phyloP scores from a whole-genome alignment of 2,888 invertebrate species.

The Hymenopus coronatus region DNA sequence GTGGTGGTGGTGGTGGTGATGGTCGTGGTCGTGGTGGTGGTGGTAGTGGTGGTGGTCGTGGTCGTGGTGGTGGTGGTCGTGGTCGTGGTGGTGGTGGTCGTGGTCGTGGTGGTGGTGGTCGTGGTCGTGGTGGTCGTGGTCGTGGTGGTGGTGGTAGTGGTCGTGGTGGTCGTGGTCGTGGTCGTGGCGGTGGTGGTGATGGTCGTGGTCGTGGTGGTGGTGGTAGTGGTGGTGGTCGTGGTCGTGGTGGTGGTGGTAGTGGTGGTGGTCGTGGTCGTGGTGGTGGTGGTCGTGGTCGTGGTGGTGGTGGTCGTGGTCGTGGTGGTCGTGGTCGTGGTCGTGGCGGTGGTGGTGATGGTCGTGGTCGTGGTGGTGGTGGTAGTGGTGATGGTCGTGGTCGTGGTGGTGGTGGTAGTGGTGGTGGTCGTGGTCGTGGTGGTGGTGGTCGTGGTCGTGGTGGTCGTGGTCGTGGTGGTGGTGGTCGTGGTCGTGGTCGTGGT shows the following conservation, averaged over 20 bases:
- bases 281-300: neutral
- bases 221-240: neutral
- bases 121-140: neutral
- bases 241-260: neutral
- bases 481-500: neutral
- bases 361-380: no score
- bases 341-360: no score
- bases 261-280: neutral
- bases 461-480: neutral
- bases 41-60: neutral
- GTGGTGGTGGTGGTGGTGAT: neutral
- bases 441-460: neutral
- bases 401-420: neutral
- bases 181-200: no score
- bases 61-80: neutral
- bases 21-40: neutral
- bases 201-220: constrained; percentile 6
- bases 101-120: neutral
- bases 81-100: neutral
- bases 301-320: neutral
- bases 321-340: neutral
- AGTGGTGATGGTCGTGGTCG: no score
- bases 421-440: neutral
- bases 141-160: neutral
- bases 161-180: neutral